A percentile compares a stretch with the other conserved stretches of the same genome.
These are phyloP conservation scores for Ateles fusciceps DNA, from an alignment of 2,797 vertebrate species.

Conservation along the genomic window DNA sequence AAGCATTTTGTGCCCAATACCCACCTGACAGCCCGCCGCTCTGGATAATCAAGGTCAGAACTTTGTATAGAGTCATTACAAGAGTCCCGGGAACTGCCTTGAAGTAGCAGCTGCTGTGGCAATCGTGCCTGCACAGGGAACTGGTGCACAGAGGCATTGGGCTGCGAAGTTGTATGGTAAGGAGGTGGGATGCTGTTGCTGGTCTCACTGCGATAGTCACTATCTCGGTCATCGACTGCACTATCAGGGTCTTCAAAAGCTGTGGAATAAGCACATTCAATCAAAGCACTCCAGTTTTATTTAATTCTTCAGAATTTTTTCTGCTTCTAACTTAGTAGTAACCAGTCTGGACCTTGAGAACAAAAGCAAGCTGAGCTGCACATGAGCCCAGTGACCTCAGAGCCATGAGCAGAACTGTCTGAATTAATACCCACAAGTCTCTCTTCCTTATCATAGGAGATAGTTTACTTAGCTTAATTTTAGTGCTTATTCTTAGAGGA, in stretches of 20 bases:
- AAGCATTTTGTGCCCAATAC: constrained; percentile 50
- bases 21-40: constrained; percentile 90
- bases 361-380: background rate
- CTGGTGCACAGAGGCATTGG: constrained; percentile 96
- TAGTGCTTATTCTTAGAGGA: constrained; percentile 25
- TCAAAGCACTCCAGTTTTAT: background rate
- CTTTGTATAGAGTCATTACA: constrained; percentile 91
- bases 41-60: constrained; percentile 91
- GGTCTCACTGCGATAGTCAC: constrained; percentile 98
- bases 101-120: constrained; percentile 86
- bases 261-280: constrained; percentile 80
- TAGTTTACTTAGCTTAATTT: constrained; percentile 37
- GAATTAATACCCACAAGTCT: background rate
- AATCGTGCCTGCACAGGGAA: constrained; percentile 88
- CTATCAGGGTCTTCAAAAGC: constrained; percentile 97
- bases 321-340: constrained; percentile 6
- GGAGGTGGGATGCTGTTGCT: constrained; percentile 94
- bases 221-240: constrained; percentile 96
- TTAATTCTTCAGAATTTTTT: background rate
- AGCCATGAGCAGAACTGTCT: background rate
- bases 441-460: constrained; percentile 13
- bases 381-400: background rate
- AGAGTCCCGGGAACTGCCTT: constrained; percentile 84
- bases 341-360: background rate
- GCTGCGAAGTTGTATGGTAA: constrained; percentile 93